A percentile compares a stretch with the other conserved stretches of the same genome.
These are phyloP conservation scores for Xestoiulus laeticollis DNA, from an alignment of 2,888 invertebrate species.

Conservation along the genomic window DNA sequence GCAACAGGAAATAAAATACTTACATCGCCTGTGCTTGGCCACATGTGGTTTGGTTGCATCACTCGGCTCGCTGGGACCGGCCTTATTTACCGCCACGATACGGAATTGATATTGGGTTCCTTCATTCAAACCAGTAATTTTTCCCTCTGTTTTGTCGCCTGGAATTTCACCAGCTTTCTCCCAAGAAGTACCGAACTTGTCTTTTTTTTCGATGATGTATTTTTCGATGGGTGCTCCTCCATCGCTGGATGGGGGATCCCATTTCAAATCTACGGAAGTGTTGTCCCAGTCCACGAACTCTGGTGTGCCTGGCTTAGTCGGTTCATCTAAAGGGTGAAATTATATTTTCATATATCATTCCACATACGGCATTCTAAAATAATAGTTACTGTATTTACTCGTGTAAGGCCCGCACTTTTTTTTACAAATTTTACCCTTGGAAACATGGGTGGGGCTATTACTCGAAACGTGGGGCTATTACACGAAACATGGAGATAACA, in stretches of 20 bases:
- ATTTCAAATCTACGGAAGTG: conserved; percentile 89
- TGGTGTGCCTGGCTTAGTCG: conserved; percentile 90
- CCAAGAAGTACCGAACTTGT: conserved; percentile 83
- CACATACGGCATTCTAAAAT: too few species aligned
- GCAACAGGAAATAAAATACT: conserved; percentile 63
- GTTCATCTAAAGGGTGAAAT: conserved; percentile 73
- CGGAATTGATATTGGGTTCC: conserved; percentile 92
- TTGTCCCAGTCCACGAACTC: conserved; percentile 93
- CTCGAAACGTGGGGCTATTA: too few species aligned
- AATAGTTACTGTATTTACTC: too few species aligned
- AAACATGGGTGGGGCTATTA: too few species aligned
- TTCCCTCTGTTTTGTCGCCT: conserved; percentile 62
- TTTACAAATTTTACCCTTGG: too few species aligned
- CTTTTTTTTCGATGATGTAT: conserved; percentile 92
- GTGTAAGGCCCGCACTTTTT: too few species aligned
- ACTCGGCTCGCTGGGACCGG: conserved; percentile 87
- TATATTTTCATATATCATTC: neutral
- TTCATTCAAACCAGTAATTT: conserved; percentile 86
- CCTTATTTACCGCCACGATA: conserved; percentile 91
- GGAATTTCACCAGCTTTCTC: conserved; percentile 84
- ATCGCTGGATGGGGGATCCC: conserved; percentile 87
- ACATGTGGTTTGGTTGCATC: conserved; percentile 89
- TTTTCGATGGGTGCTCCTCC: conserved; percentile 93
- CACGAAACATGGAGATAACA: too few species aligned
- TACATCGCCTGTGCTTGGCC: conserved; percentile 86